Evolutionary conservation across 1,140 invertebrate genomes (phyloP), one percentile per base, ranked within the genome.

Genomic region (Drosophila subpulchrella): DNA sequence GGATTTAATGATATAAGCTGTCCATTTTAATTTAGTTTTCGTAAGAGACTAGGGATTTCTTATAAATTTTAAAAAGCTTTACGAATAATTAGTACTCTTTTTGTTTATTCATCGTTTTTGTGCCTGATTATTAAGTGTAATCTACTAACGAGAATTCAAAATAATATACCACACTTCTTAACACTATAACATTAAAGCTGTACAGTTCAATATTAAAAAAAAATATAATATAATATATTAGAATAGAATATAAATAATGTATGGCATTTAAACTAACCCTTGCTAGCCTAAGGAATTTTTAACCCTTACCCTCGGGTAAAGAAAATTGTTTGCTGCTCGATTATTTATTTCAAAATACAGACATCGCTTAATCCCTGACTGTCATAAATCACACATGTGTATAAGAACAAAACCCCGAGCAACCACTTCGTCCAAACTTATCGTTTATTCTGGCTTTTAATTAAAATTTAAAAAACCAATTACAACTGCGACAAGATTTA

Each of bases 381-480:
- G 65, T 61, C 48, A 74, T 75, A 73, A 74, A 75, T 75, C 57
- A 73, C 50, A 63, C 36, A 73, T 73, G 66, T 59, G 70, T 61
- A 47, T 53, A 70, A 67, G 62, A 34, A 47, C 20, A 46, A 62
- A 70, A 34, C 8, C 12, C 48, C 48, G 42, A 38, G 34, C 63
- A 27, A 36, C 42, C 50, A 27, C 65, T 48, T 63, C 7, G 15
- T 34, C 62, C 30, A 68, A 81, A 81, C 73, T 59, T 83, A 75
- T 83, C 76, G 66, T 84, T 80, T 72, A 58, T 75, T 80, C 61
- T 73, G 58, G 61, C 62, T 74, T 84, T 84, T 86, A 81, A 86
- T 86, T 86, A 82, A 86, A 84, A 88, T 67, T 86, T 67, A 75
- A 86, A 82, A 75, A 78, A 88, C 56, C 83, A 88, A 88, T 88